Conservation (phyloP, 2,888 invertebrate species). For the Brenthis hecate region DNA sequence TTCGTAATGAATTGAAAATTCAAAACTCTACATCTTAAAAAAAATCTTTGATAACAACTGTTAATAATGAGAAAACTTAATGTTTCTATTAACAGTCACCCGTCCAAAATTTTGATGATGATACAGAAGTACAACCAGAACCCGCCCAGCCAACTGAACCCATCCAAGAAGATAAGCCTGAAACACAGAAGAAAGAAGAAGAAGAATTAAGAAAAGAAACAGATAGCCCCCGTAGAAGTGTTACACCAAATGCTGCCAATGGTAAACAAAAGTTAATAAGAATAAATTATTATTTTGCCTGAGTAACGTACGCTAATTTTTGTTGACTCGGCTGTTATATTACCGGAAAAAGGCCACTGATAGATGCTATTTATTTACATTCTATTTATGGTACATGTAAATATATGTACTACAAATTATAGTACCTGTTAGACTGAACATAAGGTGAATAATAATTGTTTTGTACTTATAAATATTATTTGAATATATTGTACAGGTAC, state of each 20-base stretch:
- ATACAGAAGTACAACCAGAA: conserved; percentile 50
- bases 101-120: conserved; percentile 59
- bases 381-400: no score
- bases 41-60: not conserved
- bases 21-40: no score
- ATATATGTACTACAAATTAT: no score
- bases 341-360: no score
- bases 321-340: no score
- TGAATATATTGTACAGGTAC: conserved; percentile 60
- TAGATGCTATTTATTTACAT: no score
- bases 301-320: no score
- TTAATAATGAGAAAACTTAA: not conserved
- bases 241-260: conserved; percentile 74
- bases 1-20: no score
- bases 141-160: conserved; percentile 41
- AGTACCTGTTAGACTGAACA: no score
- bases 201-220: conserved; percentile 70
- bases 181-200: conserved; percentile 64
- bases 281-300: not conserved
- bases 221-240: conserved; percentile 73
- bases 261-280: conserved; percentile 48
- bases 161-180: conserved; percentile 45
- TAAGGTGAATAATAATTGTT: no score
- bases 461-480: no score
- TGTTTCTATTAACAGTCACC: conserved; percentile 52